Base-by-base conservation (phyloP, 1,140 invertebrate species). In the Dolichoris vasculosae region DNA sequence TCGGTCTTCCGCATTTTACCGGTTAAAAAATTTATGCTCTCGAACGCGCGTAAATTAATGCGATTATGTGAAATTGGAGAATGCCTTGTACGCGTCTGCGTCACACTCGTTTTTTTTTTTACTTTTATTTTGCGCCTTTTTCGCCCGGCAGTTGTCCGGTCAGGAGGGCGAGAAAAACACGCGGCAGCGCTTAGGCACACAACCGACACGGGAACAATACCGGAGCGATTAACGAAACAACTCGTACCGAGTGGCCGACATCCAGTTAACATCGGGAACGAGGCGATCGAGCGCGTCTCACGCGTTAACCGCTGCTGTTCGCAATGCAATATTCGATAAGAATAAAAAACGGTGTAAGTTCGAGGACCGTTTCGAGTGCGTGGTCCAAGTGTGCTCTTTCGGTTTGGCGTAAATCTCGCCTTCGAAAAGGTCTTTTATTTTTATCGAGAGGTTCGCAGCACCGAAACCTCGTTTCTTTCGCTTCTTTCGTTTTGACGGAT, bases 201-300 rank as follows among this genome's bases (percentile, higher is more conserved):
- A n/a, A n/a, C 13, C 35, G 20, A 4, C 30, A 32, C 48, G 67
- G 26, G 63, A 82, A 82, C 67, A 73, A 82, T 82, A 55, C 64
- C 55, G 26, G 40, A 81, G 13, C 40, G 40, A 81, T 69, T 81
- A 81, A 43, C 38, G 13, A 32, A 59, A 30, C 51, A 7, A 17
- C 2, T 55, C 20, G 43, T 2, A 1, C 20, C 8, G 26, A 17
- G 35, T 0, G 26, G 6, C 69, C 38, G 51, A 55, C 20, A 55
- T 55, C 2, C 17, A 15, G 20, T 55, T 55, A 9, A 73, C 7
- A 73, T 23, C 15, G 8, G 8, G 69, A 73, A 26, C 4, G 38
- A n/a, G 69, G 69, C 17, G 15, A 26, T 73, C 13, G 38, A 40
- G 69, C 17, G 69, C 1, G 4, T 23, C 15, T 23, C 51, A 35